Evolutionary conservation across 2,797 vertebrate species (phyloP).

Genomic region (Arremon brunneinucha): DNA sequence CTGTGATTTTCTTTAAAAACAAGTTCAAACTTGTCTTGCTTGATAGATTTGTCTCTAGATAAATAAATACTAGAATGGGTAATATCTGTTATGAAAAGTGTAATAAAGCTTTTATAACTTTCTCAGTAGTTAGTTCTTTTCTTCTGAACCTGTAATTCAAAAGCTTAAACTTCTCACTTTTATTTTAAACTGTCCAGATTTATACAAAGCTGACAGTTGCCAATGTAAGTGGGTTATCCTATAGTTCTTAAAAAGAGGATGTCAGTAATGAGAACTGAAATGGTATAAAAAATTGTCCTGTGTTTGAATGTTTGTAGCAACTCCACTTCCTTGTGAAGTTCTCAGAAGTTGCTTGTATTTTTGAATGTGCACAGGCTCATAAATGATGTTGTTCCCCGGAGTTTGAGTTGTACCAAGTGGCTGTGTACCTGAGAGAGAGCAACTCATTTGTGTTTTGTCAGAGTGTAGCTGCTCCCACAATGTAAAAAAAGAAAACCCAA

Average conservation of each 20-base stretch:
- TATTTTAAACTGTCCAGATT: not conserved
- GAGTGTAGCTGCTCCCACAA: not conserved
- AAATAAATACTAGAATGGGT: not conserved
- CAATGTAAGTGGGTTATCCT: not conserved
- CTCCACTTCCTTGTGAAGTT: not conserved
- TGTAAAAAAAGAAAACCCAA: not conserved
- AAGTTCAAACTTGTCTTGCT: not conserved
- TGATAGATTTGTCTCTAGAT: not conserved
- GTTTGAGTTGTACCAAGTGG: fast-evolving
- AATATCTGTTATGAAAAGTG: not conserved
- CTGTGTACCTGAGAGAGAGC: not conserved
- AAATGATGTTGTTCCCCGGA: not conserved
- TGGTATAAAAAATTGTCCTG: not conserved
- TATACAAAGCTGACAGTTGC: not conserved
- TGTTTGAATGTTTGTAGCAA: not conserved
- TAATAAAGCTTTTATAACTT: not conserved
- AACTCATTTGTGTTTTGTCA: not conserved
- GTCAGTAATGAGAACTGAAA: not conserved
- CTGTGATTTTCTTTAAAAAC: not conserved
- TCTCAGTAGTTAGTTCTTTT: not conserved
- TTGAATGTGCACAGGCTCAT: not conserved
- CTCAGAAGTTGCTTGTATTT: not conserved
- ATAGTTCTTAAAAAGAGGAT: not conserved
- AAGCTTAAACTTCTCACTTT: not conserved
- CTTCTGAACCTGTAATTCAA: not conserved